A percentile compares a stretch with the other conserved stretches of the same genome.
Evolutionary conservation across 2,888 invertebrate species (phyloP).

Genomic region (Nomada hirtipes): DNA sequence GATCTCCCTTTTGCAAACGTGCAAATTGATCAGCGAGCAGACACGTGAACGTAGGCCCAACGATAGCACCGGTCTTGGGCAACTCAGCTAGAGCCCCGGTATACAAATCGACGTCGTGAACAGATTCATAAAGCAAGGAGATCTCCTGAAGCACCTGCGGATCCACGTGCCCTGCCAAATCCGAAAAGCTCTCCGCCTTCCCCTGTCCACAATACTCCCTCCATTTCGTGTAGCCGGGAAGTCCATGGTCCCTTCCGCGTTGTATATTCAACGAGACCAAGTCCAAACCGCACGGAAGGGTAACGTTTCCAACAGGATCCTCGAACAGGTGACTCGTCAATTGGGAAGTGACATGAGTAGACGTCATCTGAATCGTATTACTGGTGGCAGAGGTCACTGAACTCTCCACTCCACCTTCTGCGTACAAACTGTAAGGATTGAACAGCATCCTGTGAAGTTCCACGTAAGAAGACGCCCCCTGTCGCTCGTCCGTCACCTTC

Average conservation of each 20-base stretch:
- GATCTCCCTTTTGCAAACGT: slow-evolving; percentile 91
- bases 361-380: slow-evolving; percentile 80
- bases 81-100: slow-evolving; percentile 94
- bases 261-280: slow-evolving; percentile 95
- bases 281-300: slow-evolving; percentile 90
- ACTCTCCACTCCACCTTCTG: slow-evolving; percentile 86
- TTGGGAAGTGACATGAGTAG: slow-evolving; percentile 85
- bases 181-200: slow-evolving; percentile 87
- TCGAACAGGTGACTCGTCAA: slow-evolving; percentile 88
- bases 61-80: slow-evolving; percentile 89
- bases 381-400: slow-evolving; percentile 88
- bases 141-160: slow-evolving; percentile 87
- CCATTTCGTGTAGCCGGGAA: slow-evolving; percentile 92
- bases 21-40: slow-evolving; percentile 94
- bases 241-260: slow-evolving; percentile 94
- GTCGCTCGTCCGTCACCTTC: slow-evolving; percentile 87
- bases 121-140: slow-evolving; percentile 88
- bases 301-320: slow-evolving; percentile 81
- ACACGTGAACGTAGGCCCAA: slow-evolving; percentile 94
- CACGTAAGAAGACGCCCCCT: slow-evolving; percentile 86
- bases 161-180: slow-evolving; percentile 89
- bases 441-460: slow-evolving; percentile 92
- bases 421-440: slow-evolving; percentile 91
- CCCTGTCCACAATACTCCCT: slow-evolving; percentile 90
- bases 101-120: slow-evolving; percentile 95